Conservation (phyloP, 2,113 vertebrate species). For the Hippocampus abdominalis region DNA sequence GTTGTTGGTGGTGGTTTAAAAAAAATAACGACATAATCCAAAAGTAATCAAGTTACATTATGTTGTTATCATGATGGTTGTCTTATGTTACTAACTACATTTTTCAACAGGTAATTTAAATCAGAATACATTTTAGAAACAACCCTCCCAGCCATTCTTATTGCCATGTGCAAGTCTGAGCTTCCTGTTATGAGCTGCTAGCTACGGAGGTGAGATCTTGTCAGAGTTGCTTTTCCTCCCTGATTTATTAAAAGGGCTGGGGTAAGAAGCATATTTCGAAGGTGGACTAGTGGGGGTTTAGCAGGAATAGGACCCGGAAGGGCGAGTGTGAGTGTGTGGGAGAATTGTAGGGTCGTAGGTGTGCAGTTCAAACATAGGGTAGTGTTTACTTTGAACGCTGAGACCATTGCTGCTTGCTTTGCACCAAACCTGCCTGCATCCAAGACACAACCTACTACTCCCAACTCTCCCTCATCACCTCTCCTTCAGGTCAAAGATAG, state of each 20-base stretch:
- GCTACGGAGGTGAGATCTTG: constrained; percentile 57
- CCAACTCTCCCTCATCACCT: constrained; percentile 34
- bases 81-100: too few relatives aligned
- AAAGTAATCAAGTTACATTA: too few relatives aligned
- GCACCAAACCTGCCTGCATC: constrained; percentile 36
- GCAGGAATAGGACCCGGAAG: constrained; percentile 49
- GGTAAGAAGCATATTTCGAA: constrained; percentile 66
- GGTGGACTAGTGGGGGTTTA: constrained; percentile 47
- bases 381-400: constrained; percentile 69
- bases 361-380: constrained; percentile 74
- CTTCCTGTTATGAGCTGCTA: constrained; percentile 31
- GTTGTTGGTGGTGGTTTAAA: too few relatives aligned
- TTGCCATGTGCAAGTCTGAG: constrained; percentile 30
- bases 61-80: too few relatives aligned
- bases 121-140: too few relatives aligned
- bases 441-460: not conserved
- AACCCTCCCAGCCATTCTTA: not conserved
- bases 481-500: constrained; percentile 64
- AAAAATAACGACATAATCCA: too few relatives aligned
- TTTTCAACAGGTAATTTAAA: too few relatives aligned
- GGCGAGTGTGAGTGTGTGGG: constrained; percentile 55
- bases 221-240: constrained; percentile 62
- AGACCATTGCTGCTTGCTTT: constrained; percentile 70
- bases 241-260: constrained; percentile 61
- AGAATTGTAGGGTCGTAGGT: constrained; percentile 60